Base-by-base conservation (phyloP, 2,797 vertebrate genomes). In the Peromyscus attwateri region DNA sequence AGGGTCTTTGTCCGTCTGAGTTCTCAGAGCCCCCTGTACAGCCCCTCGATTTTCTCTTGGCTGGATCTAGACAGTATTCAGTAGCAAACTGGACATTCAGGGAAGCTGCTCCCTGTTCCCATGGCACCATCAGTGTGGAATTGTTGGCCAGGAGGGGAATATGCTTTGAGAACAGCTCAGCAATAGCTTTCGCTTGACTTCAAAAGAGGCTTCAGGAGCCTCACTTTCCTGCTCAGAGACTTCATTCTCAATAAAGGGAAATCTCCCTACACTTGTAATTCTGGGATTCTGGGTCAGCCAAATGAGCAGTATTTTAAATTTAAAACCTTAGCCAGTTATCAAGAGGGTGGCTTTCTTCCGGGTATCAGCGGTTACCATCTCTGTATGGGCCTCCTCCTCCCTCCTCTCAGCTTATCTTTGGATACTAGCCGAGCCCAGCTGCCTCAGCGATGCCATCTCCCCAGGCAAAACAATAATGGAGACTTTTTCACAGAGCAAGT, bases 271-370 rank as follows among this genome's bases (percentile, higher is more conserved):
- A 43, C 68, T 97, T 87, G 71, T 79, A 88, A 79, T 95, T 88
- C 84, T 95, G 57, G 25, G 82, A n/a, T 84, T 97, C 95, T 93
- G 89, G 96, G 96, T 90, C 83, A 90, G 79, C n/a, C 81, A 98
- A 96, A 88, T 94, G 84, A 95, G 40, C 43, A 89, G 62, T 66
- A 90, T 97, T 98, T 98, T 98, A 97, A 98, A 98, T 97, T 98
- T 89, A 97, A 97, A 96, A 93, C 85, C 95, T 96, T 92, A 94
- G 55, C 89, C 71, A 94, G 6, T 97, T 96, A 96, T 82, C 95
- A 97, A 80, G 71, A 94, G 89, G 49, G 55, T 85, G 29, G 80
- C 87, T 96, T 97, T 97, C 95, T 95, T 94, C 64, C 0, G 52
- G 85, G 43, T 95, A 95, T 96, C 95, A 66, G 75, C 23, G 37